Base-by-base conservation (phyloP, 2,113 vertebrate genomes). In the Puntigrus tetrazona region DNA sequence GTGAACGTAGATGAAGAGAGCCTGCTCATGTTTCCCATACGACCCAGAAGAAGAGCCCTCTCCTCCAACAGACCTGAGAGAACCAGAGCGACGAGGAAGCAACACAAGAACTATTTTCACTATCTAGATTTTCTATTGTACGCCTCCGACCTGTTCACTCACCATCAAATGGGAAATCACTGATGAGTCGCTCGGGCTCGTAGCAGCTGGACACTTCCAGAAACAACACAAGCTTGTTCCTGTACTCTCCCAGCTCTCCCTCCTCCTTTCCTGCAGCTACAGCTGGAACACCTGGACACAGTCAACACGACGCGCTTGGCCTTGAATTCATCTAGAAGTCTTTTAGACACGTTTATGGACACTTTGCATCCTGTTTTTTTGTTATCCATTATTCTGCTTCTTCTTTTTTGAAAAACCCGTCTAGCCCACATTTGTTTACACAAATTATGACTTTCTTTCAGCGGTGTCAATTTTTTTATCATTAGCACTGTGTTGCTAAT, bases 1-100 rank as follows among this genome's bases (percentile, higher is more conserved):
- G 91, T 99, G 98, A 69, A 99, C 98, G 2, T 99, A 99, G 91
- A 99, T 98, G 92, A 97, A 98, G 41, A 99, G 96, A 59, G 98
- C 97, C 93, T 99, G 98, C 59, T 99, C 98, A 0, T 99, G 98
- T 85, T 98, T 98, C 98, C 98, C 98, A 99, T 99, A 65, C 97
- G 96, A 20, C 98, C 98, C 92, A 99, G 90, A 0, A 99, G 95
- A 76, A 99, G 88, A 27, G 98, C 98, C 47, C 97, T 94, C 88
- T 99, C 98, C 93, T 99, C 98, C 84, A 99, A 90, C 45, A 99
- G 95, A 59, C 98, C 98, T 99, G 84, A 6, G 0, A 52, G 50
- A 55, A 55, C 50, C 1, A 50, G 6, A 22, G 50, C 2, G 6
- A 55, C 1, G 25, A 3, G 2, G 67, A 82, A 78, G 50, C 0